Evolutionary conservation across 2,888 invertebrate species (phyloP).

Genomic region (Stramonita haemastoma): DNA sequence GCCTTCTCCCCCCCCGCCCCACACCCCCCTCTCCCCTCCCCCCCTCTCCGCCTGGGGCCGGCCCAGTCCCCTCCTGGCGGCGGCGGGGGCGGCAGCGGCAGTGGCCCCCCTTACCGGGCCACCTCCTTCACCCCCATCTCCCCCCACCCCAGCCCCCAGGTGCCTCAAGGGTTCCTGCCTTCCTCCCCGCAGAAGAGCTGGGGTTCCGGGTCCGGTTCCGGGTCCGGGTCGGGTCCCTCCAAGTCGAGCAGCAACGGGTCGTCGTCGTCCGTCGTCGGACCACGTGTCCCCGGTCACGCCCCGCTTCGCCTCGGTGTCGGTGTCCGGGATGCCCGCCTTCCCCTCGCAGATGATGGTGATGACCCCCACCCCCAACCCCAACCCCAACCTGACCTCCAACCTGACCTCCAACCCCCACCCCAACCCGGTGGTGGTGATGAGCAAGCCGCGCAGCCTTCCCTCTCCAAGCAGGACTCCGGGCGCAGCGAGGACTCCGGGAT

Average conservation of each 20-base stretch:
- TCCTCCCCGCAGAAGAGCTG: conserved; percentile 71
- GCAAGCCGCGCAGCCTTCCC: conserved; percentile 50
- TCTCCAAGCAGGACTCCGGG: conserved; percentile 64
- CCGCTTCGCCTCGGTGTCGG: conserved; percentile 58
- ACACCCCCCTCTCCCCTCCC: too few relatives aligned
- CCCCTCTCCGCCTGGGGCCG: conserved; percentile 65
- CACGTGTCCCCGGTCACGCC: conserved; percentile 72
- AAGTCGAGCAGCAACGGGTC: conserved; percentile 73
- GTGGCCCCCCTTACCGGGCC: conserved; percentile 79
- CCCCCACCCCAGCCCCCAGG: conserved; percentile 71
- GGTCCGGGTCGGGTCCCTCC: conserved; percentile 59
- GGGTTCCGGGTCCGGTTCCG: too few relatives aligned
- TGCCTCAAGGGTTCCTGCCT: conserved; percentile 61
- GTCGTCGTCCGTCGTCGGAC: conserved; percentile 60
- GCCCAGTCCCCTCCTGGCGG: too few relatives aligned
- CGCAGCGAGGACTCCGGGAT: conserved; percentile 71
- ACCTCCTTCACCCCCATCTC: conserved; percentile 93
- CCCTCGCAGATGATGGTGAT: conserved; percentile 56
- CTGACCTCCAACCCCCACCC: too few relatives aligned
- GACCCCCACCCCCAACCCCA: too few relatives aligned
- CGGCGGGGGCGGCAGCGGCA: conserved; percentile 57
- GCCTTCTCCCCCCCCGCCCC: conserved; percentile 81
- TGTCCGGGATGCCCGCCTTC: conserved; percentile 56
- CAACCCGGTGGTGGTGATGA: conserved; percentile 8
- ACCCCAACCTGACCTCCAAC: too few relatives aligned